Evolutionary conservation across 1,140 invertebrate species (phyloP).

Genomic region (Pseudomyrmex cubaensis): DNA sequence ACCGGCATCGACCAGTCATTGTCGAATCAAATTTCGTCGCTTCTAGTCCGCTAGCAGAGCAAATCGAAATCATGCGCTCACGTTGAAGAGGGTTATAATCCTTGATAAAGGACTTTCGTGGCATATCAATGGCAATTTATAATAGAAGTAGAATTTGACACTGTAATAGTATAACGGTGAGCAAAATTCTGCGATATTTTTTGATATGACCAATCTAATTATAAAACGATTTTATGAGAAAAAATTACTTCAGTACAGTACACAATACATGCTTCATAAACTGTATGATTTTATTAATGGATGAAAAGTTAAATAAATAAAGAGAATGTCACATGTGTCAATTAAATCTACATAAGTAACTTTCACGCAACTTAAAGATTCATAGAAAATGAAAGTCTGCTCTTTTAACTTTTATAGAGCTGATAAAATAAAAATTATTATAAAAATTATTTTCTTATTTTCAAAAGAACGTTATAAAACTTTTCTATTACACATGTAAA

Average conservation of each 20-base stretch:
- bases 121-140: conserved; percentile 10
- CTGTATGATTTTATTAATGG: conserved; percentile 17
- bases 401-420: background rate
- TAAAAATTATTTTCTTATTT: too few species aligned
- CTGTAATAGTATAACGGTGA: background rate
- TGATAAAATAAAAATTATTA: too few species aligned
- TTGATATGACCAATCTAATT: background rate
- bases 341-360: conserved; percentile 34
- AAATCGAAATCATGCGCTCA: conserved; percentile 49
- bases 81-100: conserved; percentile 30
- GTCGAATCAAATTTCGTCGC: conserved; percentile 43
- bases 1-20: conserved; percentile 66
- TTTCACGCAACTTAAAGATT: conserved; percentile 33
- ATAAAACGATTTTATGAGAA: background rate
- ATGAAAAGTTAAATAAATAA: conserved; percentile 31
- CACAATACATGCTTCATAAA: conserved; percentile 3
- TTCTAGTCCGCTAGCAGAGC: conserved; percentile 37
- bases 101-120: conserved; percentile 38
- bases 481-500: too few species aligned
- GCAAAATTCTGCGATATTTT: conserved; percentile 6
- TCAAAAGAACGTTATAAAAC: too few species aligned
- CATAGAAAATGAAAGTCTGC: conserved; percentile 11
- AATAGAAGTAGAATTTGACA: conserved; percentile 21
- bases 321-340: background rate
- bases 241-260: conserved; percentile 1